Evolutionary conservation across 2,113 vertebrate species (phyloP).

Genomic region (Natator depressus): DNA sequence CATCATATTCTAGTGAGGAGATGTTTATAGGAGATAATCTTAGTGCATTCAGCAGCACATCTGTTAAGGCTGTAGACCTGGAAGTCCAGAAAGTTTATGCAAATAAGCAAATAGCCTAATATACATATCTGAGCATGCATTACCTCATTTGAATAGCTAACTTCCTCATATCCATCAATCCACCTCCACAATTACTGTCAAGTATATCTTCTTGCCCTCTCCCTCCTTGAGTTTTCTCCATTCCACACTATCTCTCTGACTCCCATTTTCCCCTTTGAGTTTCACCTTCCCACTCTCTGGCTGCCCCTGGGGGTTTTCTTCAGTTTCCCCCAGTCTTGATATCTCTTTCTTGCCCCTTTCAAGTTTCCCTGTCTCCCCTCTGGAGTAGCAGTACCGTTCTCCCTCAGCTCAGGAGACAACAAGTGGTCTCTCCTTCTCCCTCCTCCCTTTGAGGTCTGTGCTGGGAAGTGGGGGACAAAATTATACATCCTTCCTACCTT

Average conservation of each 20-base stretch:
- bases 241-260: background rate
- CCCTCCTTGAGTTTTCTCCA: background rate
- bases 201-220: background rate
- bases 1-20: background rate
- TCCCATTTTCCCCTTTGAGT: background rate
- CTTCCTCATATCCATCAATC: background rate
- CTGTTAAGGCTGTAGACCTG: background rate
- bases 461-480: background rate
- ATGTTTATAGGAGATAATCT: background rate
- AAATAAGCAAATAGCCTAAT: background rate
- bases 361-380: background rate
- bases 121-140: background rate
- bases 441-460: background rate
- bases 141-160: background rate
- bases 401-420: background rate
- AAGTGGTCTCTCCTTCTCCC: background rate
- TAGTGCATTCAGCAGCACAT: background rate
- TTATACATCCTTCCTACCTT: background rate
- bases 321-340: background rate
- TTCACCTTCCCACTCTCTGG: background rate
- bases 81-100: background rate
- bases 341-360: background rate
- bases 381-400: background rate
- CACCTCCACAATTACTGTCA: background rate
- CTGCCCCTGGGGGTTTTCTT: background rate